Evolutionary conservation across 2,888 invertebrate genomes (phyloP), one percentile per base, ranked within the genome.

Genomic region (Drosophila cracens): DNA sequence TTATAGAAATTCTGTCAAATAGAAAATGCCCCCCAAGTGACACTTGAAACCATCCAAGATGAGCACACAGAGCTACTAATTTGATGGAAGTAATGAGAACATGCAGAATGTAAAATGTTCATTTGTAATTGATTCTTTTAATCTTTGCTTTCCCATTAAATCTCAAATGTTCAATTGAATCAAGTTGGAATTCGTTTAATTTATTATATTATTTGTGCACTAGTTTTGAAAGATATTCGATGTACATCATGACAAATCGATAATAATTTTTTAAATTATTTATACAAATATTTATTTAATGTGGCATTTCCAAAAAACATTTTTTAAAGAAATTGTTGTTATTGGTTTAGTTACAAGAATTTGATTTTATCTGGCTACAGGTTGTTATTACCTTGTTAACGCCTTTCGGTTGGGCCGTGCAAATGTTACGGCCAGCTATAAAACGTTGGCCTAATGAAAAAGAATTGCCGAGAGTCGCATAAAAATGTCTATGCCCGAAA

Each of bases 401-500:
- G 61, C 8, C 62, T 70, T 74, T 60, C 36, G 25, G 68, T 81
- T 57, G 79, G 57, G 29, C 58, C 59, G 59, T 67, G 66, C 43
- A 64, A 70, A 69, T 54, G 63, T 73, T 67, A 63, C 53, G 70
- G 52, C 54, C 65, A 54, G 38, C 75, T 61, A 63, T 65, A 29
- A 31, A 51, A n/a, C 48, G 62, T 51, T 59, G 27, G 40, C 21
- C 60, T 81, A 86, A 88, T 83, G 77, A 83, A 83, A 72, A 83
- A 83, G 74, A 60, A 65, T 70, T 53, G 74, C 77, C 71, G 48
- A 70, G 61, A 85, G 67, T 46, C 53, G 60, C 53, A 66, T 83
- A 65, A 71, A 79, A 79, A 54, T 67, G 53, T 51, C 65, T 49
- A 25, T 18, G 61, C 49, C 66, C 46, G 31, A 43, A 53, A 61